Conservation (phyloP, 2,888 invertebrate species). For the Sarcophaga rosellei region DNA sequence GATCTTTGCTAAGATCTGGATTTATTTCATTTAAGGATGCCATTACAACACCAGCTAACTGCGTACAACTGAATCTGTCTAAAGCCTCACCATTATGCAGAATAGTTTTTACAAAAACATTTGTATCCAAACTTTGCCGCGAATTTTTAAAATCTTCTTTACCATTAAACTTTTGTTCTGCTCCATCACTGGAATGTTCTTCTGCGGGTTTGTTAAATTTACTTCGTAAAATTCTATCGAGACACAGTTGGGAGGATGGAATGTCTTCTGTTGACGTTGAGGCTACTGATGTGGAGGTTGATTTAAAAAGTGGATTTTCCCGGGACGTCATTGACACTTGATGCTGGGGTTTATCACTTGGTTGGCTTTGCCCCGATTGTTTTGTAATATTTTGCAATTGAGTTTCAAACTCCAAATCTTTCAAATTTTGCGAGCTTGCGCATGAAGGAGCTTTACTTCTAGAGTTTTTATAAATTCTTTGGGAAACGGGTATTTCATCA, state of each 20-base stretch:
- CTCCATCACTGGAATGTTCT: too few species aligned
- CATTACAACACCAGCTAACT: not conserved
- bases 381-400: not conserved
- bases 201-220: not conserved
- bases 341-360: not conserved
- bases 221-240: not conserved
- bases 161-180: too few species aligned
- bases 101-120: not conserved
- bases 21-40: not conserved
- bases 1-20: not conserved
- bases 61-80: not conserved
- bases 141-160: not conserved
- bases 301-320: conserved; percentile 1
- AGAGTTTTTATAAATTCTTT: not conserved
- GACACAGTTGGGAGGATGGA: not conserved
- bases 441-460: not conserved
- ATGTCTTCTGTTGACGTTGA: not conserved
- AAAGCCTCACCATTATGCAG: not conserved
- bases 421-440: not conserved
- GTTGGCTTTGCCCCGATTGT: not conserved
- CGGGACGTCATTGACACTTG: not conserved
- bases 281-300: not conserved
- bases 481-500: not conserved
- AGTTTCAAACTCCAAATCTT: not conserved
- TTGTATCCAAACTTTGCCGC: not conserved